Conservation (phyloP, 2,113 vertebrate species). For the Melanocharis versteri region DNA sequence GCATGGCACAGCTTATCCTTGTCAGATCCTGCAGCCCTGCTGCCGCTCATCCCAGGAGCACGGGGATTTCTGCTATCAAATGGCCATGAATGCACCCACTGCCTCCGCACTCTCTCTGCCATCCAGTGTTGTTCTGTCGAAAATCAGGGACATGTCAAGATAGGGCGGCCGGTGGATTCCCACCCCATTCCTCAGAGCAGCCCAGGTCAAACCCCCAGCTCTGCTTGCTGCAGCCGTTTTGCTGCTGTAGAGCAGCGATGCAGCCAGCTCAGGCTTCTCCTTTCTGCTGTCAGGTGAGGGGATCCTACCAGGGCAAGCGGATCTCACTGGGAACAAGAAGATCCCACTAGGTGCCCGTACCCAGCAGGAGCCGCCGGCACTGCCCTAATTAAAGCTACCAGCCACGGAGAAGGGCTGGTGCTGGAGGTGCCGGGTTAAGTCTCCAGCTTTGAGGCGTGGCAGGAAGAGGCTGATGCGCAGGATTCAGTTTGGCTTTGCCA, state of each 20-base stretch:
- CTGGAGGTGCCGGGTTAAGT: rapidly evolving
- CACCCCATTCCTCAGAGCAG: not conserved
- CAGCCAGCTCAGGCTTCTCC: not conserved
- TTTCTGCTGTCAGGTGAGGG: rapidly evolving
- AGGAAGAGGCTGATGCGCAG: not conserved
- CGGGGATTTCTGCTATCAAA: not conserved
- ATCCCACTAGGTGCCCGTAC: rapidly evolving
- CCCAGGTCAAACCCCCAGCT: not conserved
- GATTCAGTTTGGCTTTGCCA: not conserved
- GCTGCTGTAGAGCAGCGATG: rapidly evolving
- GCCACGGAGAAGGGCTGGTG: rapidly evolving
- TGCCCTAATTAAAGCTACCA: not conserved
- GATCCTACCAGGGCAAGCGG: not conserved
- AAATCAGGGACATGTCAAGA: not conserved
- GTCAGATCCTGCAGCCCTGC: not conserved
- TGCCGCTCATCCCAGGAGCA: not conserved
- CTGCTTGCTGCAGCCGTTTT: not conserved
- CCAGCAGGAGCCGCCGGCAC: rapidly evolving
- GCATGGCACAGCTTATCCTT: not conserved
- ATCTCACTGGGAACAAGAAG: not conserved
- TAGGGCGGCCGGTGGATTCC: rapidly evolving
- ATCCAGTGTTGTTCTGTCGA: rapidly evolving
- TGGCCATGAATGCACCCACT: rapidly evolving
- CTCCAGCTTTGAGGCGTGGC: not conserved
- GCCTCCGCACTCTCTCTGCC: rapidly evolving